Percentiles rank a stretch among this genome's conserved stretches.
Conservation (phyloP, 1,140 invertebrate species). For the Tetramorium parvispinum region DNA sequence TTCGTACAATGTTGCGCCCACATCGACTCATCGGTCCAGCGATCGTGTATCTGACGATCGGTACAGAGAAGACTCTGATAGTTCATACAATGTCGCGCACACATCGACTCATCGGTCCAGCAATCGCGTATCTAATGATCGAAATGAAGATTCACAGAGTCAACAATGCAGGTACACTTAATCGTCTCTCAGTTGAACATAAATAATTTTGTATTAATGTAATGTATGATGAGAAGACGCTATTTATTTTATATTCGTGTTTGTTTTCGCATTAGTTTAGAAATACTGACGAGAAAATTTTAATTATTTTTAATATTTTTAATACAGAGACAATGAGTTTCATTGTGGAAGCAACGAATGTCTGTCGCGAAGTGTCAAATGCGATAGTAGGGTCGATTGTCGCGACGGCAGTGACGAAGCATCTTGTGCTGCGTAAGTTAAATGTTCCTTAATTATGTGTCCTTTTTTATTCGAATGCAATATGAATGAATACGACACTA, state of each 20-base stretch:
- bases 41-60: too few relatives aligned
- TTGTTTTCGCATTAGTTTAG: background rate
- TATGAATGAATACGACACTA: background rate
- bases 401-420: constrained; percentile 61
- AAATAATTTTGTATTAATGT: background rate
- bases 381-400: constrained; percentile 64
- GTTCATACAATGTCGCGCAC: too few relatives aligned
- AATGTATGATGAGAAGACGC: background rate
- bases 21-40: too few relatives aligned
- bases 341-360: constrained; percentile 58
- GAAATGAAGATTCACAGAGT: background rate
- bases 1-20: too few relatives aligned
- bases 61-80: too few relatives aligned
- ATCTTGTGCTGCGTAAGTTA: constrained; percentile 44
- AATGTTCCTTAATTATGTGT: background rate
- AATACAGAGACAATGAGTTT: constrained; percentile 58
- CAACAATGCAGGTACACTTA: constrained; percentile 16
- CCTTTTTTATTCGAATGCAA: background rate
- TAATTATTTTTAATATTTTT: constrained; percentile 41
- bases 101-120: background rate
- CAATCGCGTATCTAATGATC: background rate
- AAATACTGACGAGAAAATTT: background rate
- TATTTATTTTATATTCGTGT: background rate
- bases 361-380: constrained; percentile 44
- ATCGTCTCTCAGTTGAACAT: background rate